Evolutionary conservation across 2,888 invertebrate genomes (phyloP).

Genomic region (Acleris emargana): DNA sequence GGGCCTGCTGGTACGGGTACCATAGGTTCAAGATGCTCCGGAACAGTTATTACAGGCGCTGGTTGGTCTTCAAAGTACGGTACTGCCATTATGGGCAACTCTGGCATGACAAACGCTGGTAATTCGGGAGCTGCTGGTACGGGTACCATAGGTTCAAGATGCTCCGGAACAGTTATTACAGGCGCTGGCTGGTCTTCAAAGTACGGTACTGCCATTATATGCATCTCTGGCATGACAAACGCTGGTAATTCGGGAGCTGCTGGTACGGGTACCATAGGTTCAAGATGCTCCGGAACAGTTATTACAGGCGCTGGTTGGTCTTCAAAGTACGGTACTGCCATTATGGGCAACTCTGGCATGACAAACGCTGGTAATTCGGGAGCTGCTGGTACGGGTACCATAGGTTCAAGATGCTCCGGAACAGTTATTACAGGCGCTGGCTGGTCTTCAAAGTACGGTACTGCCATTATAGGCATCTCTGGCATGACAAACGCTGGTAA

Average conservation of each 20-base stretch:
- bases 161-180: slow-evolving; percentile 13
- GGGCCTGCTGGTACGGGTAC: slow-evolving; percentile 5
- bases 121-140: slow-evolving; percentile 30
- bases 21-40: too few species aligned
- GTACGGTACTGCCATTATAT: not conserved
- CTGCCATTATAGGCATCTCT: not conserved
- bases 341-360: slow-evolving; percentile 13
- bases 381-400: slow-evolving; percentile 14
- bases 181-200: slow-evolving; percentile 4
- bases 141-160: slow-evolving; percentile 13
- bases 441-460: slow-evolving; percentile 5
- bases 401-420: slow-evolving; percentile 8
- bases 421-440: slow-evolving; percentile 10
- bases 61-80: too few species aligned
- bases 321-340: slow-evolving; percentile 1
- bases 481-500: slow-evolving; percentile 30
- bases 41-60: too few species aligned
- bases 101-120: slow-evolving; percentile 27
- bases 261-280: slow-evolving; percentile 8
- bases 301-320: slow-evolving; percentile 4
- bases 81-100: too few species aligned
- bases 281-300: slow-evolving; percentile 13
- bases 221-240: slow-evolving; percentile 16
- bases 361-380: slow-evolving; percentile 34
- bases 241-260: slow-evolving; percentile 34